A percentile compares a stretch with the other conserved stretches of the same genome.
phyloP scores from a whole-genome alignment of 2,888 invertebrate genomes.

The Dasysyrphus tricinctus region DNA sequence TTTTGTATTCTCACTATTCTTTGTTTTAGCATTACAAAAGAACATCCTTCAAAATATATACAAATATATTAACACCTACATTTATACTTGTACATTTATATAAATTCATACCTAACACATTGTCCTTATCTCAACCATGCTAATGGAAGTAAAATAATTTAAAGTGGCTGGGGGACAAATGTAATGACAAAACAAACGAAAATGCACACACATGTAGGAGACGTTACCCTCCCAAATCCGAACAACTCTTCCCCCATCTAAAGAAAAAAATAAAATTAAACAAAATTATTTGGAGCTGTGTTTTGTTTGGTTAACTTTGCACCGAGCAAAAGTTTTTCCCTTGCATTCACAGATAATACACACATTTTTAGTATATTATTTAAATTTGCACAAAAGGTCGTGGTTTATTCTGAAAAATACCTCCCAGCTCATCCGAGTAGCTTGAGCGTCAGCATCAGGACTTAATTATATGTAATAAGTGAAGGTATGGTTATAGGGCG shows the following conservation, averaged over 20 bases:
- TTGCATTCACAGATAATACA: slow-evolving; percentile 74
- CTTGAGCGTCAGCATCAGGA: slow-evolving; percentile 51
- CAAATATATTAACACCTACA: slow-evolving; percentile 40
- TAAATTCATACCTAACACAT: slow-evolving; percentile 54
- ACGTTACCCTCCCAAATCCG: slow-evolving; percentile 41
- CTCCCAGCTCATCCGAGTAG: slow-evolving; percentile 67
- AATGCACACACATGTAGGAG: slow-evolving; percentile 74
- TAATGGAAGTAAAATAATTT: slow-evolving; percentile 73
- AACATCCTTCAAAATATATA: slow-evolving; percentile 55
- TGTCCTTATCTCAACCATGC: slow-evolving; percentile 64
- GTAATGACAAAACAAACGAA: slow-evolving; percentile 75
- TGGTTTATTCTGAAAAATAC: slow-evolving; percentile 47
- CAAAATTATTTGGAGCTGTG: slow-evolving; percentile 71
- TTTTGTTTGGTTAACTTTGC: slow-evolving; percentile 75
- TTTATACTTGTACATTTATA: slow-evolving; percentile 29
- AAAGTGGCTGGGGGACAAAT: slow-evolving; percentile 74
- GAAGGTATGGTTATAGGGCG: slow-evolving; percentile 48
- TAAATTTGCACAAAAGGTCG: slow-evolving; percentile 73
- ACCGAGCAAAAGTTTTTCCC: slow-evolving; percentile 68
- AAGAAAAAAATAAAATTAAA: slow-evolving; percentile 35
- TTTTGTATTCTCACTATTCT: slow-evolving; percentile 61
- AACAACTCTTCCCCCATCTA: background rate
- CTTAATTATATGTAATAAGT: slow-evolving; percentile 65
- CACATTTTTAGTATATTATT: slow-evolving; percentile 75
- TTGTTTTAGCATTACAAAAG: slow-evolving; percentile 62